Evolutionary conservation across 1,140 invertebrate genomes (phyloP), one percentile per base, ranked within the genome.

Genomic region (Rhyacophila brunnea): DNA sequence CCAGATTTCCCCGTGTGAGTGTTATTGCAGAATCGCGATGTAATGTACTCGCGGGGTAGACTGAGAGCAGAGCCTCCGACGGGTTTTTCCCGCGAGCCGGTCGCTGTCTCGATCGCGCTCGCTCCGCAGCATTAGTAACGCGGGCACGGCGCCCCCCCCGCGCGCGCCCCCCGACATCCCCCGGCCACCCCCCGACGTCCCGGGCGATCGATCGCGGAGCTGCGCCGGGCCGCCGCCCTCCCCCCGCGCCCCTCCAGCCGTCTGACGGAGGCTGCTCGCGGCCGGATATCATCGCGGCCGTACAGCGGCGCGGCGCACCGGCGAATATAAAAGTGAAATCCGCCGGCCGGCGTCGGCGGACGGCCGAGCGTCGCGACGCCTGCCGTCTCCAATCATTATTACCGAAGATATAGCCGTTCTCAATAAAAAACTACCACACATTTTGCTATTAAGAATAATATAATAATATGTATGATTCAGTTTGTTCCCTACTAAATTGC

Each of bases 81-180:
- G 23, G 23, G 23, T 28, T 28, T 28, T 28, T 28, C n/a, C 23
- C 23, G 23, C 23, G 23, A 28, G 23, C 4, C n/a, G n/a, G 4
- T 28, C 23, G 23, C 23, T 9, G 23, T 28, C 23, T 28, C 23
- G 23, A 28, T 28, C 23, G 23, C 23, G 23, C 23, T 28, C n/a
- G n/a, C 38, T 17, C 14, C 6, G 46, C 47, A 36, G 55, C 47
- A 58, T 58, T 58, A 58, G 55, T 51, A 58, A 44, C 47, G 55
- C 58, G 58, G 58, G 51, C 51, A 60, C 58, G 58, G 60, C 72
- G 71, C 55, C 71, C 70, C 70, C 73, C 74, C 66, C 72, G 73
- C 70, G 70, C 71, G 58, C 73, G 63, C 70, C 73, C 67, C 68
- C 71, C 20, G 6, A 70, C 68, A 68, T 68, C 28, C 6, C 6